Evolutionary conservation across 2,113 vertebrate species (phyloP), one percentile per base, ranked within the genome.

Genomic region (Cyphomyrus discorhynchus): DNA sequence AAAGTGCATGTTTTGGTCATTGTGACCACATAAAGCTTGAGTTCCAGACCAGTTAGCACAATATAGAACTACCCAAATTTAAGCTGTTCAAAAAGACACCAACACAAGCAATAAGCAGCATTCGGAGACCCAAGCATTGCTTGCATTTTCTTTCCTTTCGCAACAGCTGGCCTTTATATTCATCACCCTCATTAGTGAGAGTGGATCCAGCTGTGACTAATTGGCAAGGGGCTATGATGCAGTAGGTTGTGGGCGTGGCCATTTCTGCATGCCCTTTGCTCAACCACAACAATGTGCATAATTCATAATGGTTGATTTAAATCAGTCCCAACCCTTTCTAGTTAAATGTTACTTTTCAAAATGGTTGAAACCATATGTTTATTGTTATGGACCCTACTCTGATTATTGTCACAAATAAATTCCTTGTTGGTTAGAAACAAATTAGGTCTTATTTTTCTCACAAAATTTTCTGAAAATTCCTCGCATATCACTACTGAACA

Each of bases 311-410:
- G 42, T 13, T 49, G 46, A 49, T 86, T 52, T 7, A 45, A 86
- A 49, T 86, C 49, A 52, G n/a, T 52, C 84, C 49, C 85, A 35
- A 47, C 1, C 27, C 85, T 53, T 80, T 53, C 27, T 47, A 87
- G 85, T 87, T 47, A 87, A 53, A 87, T 35, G 31, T 27, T 17
- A 87, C 49, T 87, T 87, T 87, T 53, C 35, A 56, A 87, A 11
- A 87, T 47, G 31, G 85, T 52, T 53, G 27, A 87, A 86, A 87
- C 50, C 85, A 87, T 87, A 35, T 53, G 85, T 87, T 87, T 53
- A 46, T 52, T 31, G 49, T 52, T 87, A 87, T 35, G 35, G 15
- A 47, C 1, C 31, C 5, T 2, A 53, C 13, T 31, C 46, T 53
- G 85, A 87, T 53, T 87, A 31, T 87, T 35, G 49, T 35, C 50